These are phyloP conservation scores for Carassius gibelio DNA, from an alignment of 2,113 vertebrate genomes.

Conservation along the genomic window DNA sequence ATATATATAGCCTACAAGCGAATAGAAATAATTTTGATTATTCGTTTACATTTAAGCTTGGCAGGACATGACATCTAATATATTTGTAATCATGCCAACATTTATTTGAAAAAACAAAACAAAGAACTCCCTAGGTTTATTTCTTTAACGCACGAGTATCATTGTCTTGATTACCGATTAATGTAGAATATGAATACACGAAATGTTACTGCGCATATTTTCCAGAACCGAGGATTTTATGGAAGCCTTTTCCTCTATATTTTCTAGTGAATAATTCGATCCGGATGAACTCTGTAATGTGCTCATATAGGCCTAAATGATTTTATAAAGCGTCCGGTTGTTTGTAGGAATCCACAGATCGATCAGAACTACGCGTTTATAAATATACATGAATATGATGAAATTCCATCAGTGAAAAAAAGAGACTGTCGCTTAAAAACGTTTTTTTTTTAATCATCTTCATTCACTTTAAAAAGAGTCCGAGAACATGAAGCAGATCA, in stretches of 20 bases:
- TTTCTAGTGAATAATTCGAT: not conserved
- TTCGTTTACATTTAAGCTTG: not conserved
- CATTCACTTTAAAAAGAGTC: not conserved
- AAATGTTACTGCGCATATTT: not conserved
- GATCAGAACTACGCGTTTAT: not conserved
- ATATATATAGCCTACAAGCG: not conserved
- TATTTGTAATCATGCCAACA: not conserved
- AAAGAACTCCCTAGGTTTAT: not conserved
- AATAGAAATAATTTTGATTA: not conserved
- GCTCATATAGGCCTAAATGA: not conserved
- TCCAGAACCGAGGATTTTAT: not conserved
- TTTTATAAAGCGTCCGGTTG: not conserved
- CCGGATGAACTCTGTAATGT: not conserved
- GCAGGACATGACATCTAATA: not conserved
- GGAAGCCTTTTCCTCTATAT: not conserved
- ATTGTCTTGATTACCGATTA: not conserved
- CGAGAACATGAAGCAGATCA: not conserved
- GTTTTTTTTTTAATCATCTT: not conserved
- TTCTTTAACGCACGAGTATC: not conserved
- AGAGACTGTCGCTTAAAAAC: not conserved
- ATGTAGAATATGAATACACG: not conserved
- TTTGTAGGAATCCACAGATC: not conserved
- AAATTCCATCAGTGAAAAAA: not conserved
- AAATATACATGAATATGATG: not conserved
- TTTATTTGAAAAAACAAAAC: too few species aligned